phyloP scores from a whole-genome alignment of 2,888 invertebrate species.

The Scaptomyza reducta region DNA sequence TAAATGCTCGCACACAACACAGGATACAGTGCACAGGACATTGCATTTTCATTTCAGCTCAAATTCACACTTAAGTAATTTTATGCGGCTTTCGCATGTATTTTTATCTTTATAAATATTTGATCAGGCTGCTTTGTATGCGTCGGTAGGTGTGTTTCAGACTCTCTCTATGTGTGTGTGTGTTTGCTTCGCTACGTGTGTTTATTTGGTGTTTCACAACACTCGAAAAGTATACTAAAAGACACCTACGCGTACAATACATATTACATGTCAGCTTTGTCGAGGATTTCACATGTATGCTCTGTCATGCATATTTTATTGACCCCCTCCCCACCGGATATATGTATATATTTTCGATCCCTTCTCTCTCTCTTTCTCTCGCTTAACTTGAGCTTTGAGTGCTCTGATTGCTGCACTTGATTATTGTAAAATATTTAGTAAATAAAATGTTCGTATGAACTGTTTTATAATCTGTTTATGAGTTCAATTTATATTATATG shows the following conservation, averaged over 20 bases:
- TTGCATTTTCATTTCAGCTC: conserved; percentile 31
- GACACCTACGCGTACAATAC: conserved; percentile 20
- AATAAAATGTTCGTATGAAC: conserved; percentile 13
- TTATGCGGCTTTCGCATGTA: conserved; percentile 41
- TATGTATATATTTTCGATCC: conserved; percentile 5
- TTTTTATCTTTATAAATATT: conserved; percentile 60
- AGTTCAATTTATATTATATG: background rate
- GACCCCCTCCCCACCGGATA: background rate
- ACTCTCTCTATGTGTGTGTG: conserved; percentile 2
- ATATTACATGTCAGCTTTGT: conserved; percentile 63
- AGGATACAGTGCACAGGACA: conserved; percentile 1
- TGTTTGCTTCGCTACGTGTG: conserved; percentile 14
- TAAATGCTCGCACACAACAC: conserved; percentile 24
- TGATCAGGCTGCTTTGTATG: conserved; percentile 48
- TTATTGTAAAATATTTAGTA: conserved; percentile 56
- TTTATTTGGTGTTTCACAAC: conserved; percentile 33
- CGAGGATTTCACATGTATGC: conserved; percentile 42
- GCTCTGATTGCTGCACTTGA: conserved; percentile 54
- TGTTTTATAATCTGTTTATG: background rate
- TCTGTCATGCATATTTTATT: conserved; percentile 56
- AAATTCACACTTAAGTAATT: conserved; percentile 49
- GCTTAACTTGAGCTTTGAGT: conserved; percentile 18
- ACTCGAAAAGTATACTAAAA: conserved; percentile 10
- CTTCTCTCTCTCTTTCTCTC: background rate
- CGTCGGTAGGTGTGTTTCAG: conserved; percentile 12